These are phyloP conservation scores for Anadara kagoshimensis DNA, from an alignment of 1,140 invertebrate genomes.

Conservation along the genomic window DNA sequence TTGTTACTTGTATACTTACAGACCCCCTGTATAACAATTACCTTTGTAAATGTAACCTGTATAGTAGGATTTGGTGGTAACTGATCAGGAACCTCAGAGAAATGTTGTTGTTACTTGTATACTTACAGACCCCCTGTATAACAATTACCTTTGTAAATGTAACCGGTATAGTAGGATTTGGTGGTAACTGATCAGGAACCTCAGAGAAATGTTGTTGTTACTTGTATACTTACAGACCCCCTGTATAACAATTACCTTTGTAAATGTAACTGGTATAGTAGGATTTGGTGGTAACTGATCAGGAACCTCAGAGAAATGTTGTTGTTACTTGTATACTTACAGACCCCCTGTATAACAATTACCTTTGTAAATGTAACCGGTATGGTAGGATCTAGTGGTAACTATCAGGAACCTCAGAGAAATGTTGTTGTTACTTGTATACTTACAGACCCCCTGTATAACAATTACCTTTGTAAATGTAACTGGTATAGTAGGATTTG, in stretches of 20 bases:
- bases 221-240: too few relatives aligned
- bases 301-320: background rate
- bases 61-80: constrained; percentile 78
- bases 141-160: constrained; percentile 78
- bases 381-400: too few relatives aligned
- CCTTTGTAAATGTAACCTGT: constrained; percentile 81
- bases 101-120: background rate
- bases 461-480: too few relatives aligned
- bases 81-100: constrained; percentile 74
- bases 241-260: background rate
- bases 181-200: constrained; percentile 77
- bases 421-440: too few relatives aligned
- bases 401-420: too few relatives aligned
- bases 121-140: too few relatives aligned
- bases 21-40: constrained; percentile 52
- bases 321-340: too few relatives aligned
- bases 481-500: too few relatives aligned
- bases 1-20: too few relatives aligned
- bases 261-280: background rate
- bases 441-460: too few relatives aligned
- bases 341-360: too few relatives aligned
- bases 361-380: too few relatives aligned
- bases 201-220: background rate
- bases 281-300: background rate
- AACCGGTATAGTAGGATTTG: constrained; percentile 79